phyloP scores from a whole-genome alignment of 2,113 vertebrate species.

The Sorex araneus region DNA sequence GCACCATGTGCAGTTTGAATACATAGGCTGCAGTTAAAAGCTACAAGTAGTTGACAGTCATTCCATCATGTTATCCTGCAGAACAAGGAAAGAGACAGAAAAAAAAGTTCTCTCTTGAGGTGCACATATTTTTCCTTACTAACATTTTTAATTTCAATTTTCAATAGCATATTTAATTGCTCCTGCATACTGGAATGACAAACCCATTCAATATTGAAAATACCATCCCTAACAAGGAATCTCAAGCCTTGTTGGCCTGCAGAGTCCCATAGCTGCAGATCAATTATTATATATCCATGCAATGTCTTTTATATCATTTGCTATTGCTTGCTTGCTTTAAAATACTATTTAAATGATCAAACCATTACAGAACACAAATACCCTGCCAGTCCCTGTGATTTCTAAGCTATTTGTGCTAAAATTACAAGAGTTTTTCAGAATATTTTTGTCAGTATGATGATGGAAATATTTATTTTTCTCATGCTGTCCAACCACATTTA shows the following conservation, averaged over 20 bases:
- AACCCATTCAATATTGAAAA: constrained; percentile 38
- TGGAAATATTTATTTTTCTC: constrained; percentile 38
- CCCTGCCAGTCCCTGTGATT: constrained; percentile 37
- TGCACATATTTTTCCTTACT: constrained; percentile 36
- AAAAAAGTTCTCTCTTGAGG: background rate
- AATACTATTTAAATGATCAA: constrained; percentile 65
- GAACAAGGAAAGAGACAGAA: background rate
- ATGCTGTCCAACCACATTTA: background rate
- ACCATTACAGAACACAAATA: constrained; percentile 43
- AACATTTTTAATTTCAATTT: constrained; percentile 72
- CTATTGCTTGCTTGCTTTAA: constrained; percentile 24
- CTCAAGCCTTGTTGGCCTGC: constrained; percentile 9
- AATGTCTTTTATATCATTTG: constrained; percentile 47
- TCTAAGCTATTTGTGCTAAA: constrained; percentile 61
- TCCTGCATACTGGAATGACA: constrained; percentile 49
- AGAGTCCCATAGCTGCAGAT: constrained; percentile 25
- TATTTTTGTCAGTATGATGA: constrained; percentile 42
- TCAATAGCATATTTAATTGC: constrained; percentile 55
- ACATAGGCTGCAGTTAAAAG: constrained; percentile 49
- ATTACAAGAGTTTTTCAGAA: constrained; percentile 34
- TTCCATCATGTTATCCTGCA: constrained; percentile 9
- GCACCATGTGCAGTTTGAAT: constrained; percentile 50
- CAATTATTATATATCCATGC: constrained; percentile 48
- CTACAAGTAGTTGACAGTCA: constrained; percentile 9
- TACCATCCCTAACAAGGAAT: constrained; percentile 42